A percentile compares a stretch with the other conserved stretches of the same genome.
phyloP scores from a whole-genome alignment of 2,888 invertebrate species.

The Ophraella communa region DNA sequence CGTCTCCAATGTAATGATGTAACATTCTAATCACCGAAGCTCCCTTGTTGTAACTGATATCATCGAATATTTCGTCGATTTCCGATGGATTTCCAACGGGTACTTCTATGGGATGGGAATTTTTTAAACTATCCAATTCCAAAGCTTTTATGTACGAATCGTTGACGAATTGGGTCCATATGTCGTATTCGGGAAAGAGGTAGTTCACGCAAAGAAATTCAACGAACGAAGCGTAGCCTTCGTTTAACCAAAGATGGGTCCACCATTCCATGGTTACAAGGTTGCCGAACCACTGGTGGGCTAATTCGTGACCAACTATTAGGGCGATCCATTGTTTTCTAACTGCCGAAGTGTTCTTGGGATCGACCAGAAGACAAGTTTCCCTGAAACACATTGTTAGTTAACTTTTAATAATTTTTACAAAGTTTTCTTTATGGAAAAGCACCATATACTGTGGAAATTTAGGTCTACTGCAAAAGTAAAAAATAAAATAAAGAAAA shows the following conservation, averaged over 20 bases:
- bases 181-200: conserved; percentile 93
- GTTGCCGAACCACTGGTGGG: conserved; percentile 99
- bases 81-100: conserved; percentile 93
- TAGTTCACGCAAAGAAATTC: conserved; percentile 93
- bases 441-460: no score
- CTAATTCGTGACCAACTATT: conserved; percentile 90
- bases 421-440: no score
- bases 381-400: conserved; percentile 71
- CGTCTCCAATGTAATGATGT: conserved; percentile 91
- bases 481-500: no score
- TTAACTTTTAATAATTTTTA: no score
- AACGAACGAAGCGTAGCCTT: conserved; percentile 88
- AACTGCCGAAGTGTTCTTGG: conserved; percentile 84
- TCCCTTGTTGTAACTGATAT: conserved; percentile 95
- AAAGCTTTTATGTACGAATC: conserved; percentile 85
- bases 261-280: conserved; percentile 99
- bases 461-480: no score
- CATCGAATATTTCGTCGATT: conserved; percentile 97
- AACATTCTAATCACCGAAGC: conserved; percentile 95
- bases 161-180: conserved; percentile 96
- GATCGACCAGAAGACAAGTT: conserved; percentile 88
- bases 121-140: conserved; percentile 86
- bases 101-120: conserved; percentile 96
- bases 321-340: conserved; percentile 86
- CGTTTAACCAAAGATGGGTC: conserved; percentile 96